Evolutionary conservation across 2,888 invertebrate species (phyloP), one percentile per base, ranked within the genome.

Genomic region (Drosophila macrospina): DNA sequence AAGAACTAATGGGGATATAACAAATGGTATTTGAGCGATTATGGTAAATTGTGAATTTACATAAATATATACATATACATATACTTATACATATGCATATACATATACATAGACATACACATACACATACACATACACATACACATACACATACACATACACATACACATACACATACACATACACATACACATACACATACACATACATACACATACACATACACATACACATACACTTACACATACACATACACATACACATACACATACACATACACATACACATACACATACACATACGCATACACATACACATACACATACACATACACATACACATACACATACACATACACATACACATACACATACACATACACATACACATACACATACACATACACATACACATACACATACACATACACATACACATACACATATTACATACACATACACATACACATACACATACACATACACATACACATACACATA

Each of bases 341-440:
- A 34, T 6, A 26, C 4, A 26, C 6, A 26, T 6, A 26, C 4
- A 26, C 6, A 26, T 6, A 26, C 5, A 15, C 15, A 15, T 5
- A 16, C 20, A 41, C 5, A 16, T 4, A 37, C 2, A n/a, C 6
- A 15, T 5, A 15, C 20, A 16, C 6, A 16, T 6, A 41, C 10
- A 41, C 15, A 15, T 6, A 26, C 4, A 26, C 6, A 26, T 6
- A 26, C 4, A 26, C 26, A 26, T 26, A 26, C 4, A 26, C 26
- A 26, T 26, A 26, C 4, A 26, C 26, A 26, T 26, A 26, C 20
- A 20, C 41, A 20, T 20, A 42, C 4, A 20, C 16, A 24, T 44
- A 44, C 13, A 42, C 28, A 26, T 26, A 45, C 32, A 47, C 30
- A 28, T 47, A 30, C 13, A 28, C 10, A 10, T 44, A n/a, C n/a